Conservation (phyloP, 2,888 invertebrate genomes). For the Lamproptera curius region DNA sequence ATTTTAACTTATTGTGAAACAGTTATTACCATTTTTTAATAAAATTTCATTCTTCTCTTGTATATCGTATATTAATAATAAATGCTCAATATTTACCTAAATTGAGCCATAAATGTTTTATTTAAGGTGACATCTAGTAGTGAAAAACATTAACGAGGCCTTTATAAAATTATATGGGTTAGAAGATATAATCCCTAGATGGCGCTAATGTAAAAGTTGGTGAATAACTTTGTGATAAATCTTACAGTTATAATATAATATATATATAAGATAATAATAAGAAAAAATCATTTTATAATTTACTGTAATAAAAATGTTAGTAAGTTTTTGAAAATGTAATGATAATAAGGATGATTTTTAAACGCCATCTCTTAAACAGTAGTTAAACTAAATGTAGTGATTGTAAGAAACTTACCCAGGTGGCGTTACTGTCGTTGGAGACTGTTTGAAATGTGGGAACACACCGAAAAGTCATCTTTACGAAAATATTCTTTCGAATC, state of each 20-base stretch:
- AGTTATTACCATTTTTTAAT: too few species aligned
- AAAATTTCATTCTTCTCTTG: too few species aligned
- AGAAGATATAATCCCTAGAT: background rate
- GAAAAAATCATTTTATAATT: background rate
- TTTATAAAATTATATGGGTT: background rate
- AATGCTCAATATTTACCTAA: too few species aligned
- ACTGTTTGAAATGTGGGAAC: slow-evolving; percentile 82
- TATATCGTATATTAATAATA: too few species aligned
- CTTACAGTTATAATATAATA: background rate
- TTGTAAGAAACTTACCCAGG: slow-evolving; percentile 78
- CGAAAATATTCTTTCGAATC: slow-evolving; percentile 41
- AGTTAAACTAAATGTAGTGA: slow-evolving; percentile 27
- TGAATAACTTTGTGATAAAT: background rate
- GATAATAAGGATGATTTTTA: background rate
- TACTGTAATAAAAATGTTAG: background rate
- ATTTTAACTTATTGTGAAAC: too few species aligned
- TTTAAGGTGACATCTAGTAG: too few species aligned
- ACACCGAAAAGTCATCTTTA: slow-evolving; percentile 83
- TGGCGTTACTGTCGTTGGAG: slow-evolving; percentile 80
- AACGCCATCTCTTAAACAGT: slow-evolving; percentile 41
- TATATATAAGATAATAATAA: background rate
- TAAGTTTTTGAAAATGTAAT: background rate
- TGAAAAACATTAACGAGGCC: too few species aligned
- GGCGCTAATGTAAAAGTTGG: background rate
- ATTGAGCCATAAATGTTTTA: too few species aligned